Evolutionary conservation across 2,888 invertebrate genomes (phyloP), one percentile per base, ranked within the genome.

Genomic region (Parthenolecanium corni): DNA sequence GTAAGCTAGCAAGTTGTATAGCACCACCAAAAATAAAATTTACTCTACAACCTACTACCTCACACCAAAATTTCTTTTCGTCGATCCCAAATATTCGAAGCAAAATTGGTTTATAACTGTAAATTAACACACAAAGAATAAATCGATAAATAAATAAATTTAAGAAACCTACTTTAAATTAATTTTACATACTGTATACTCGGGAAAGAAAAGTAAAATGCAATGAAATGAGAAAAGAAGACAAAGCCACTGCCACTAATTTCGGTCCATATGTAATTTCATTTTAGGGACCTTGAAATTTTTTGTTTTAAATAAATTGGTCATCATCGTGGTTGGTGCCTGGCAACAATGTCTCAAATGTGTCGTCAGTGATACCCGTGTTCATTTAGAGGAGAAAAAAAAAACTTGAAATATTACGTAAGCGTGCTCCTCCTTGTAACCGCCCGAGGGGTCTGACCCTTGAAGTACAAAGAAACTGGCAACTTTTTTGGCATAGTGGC

Each of bases 41-140:
- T 58, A 58, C 58, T 58, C 49, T 58, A 58, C 58, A 58, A 58
- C 58, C 58, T 58, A 58, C 58, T 58, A 58, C 58, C 58, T 58
- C 58, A 58, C 47, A 58, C 36, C 58, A 58, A 58, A 58, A 58
- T 58, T 58, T 31, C 47, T 25, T 58, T 23, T 46, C 40, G 25
- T 31, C 31, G 44, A 12, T 56, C 16, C 25, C n/a, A n/a, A n/a
- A n/a, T n/a, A n/a, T n/a, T n/a, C 38, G 38, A 14, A 11, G 14
- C 38, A 38, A 38, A 11, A 11, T 11, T 38, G 14, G 14, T 11
- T 11, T 38, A 14, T 11, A 38, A 38, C 9, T 11, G 9, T 38
- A 11, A 38, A 38, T 38, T 38, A 38, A 38, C 14, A 11, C 14
- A 38, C 9, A 38, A 38, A 38, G 38, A 38, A 38, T 11, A 38